Base-by-base conservation (phyloP, 2,888 invertebrate species). In the Tenthredo notha region DNA sequence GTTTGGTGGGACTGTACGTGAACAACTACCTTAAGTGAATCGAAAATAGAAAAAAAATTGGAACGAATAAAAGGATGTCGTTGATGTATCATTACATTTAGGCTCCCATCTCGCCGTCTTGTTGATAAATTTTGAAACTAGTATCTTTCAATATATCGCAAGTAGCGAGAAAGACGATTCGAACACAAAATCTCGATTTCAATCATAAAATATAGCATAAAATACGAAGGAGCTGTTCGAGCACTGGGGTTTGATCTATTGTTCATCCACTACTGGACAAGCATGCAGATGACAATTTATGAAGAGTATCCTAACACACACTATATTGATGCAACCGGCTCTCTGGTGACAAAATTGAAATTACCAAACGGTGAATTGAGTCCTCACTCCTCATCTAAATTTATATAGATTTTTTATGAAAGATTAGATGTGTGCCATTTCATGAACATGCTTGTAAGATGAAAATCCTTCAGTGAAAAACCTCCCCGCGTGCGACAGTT, bases 301-400 rank as follows among this genome's bases (percentile, higher is more conserved):
- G 77, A 77, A 77, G 5, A 77, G 18, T 77, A 50, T 25, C 18
- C 47, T n/a, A 9, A 47, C 12, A 50, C 25, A 10, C 15, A 50
- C 12, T 77, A 50, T 25, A 77, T 77, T 12, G 77, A 77, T 47
- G 77, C 77, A 25, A 77, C 50, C 12, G 77, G 77, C 10, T 77
- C 77, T 18, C 10, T 77, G 5, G 43, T 77, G 7, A n/a, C 47
- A 21, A 77, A 25, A 21, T 9, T 50, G 15, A 50, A 58, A 29
- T 40, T 87, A 61, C 86, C 86, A 29, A 87, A 86, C 61, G 85
- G 72, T 10, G 86, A 87, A 75, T 25, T 83, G 10, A 87, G 84
- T n/a, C n/a, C n/a, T n/a, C n/a, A n/a, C n/a, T 15, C 37, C 87
- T 10, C 87, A 88, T 54, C 83, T 86, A 61, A 87, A 86, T 58